These are phyloP conservation scores for Borostomias antarcticus DNA, from an alignment of 2,797 vertebrate species.

Conservation along the genomic window DNA sequence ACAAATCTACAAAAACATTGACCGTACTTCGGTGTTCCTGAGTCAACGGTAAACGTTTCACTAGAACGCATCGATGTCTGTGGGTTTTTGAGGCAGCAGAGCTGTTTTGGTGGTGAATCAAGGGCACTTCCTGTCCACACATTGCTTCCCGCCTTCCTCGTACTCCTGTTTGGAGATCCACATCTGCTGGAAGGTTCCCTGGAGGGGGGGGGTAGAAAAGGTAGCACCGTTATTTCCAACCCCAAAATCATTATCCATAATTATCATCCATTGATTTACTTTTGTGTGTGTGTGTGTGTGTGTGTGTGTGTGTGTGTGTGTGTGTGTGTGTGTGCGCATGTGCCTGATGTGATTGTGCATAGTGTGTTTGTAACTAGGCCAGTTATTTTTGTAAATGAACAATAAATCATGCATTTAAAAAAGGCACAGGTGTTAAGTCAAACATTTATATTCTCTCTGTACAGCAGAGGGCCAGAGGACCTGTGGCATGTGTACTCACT, in stretches of 20 bases:
- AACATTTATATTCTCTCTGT: not conserved
- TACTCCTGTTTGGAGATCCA: slow-evolving; percentile 99
- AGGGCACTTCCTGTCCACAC: slow-evolving; percentile 98
- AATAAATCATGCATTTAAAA: too few relatives aligned
- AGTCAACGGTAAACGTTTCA: slow-evolving; percentile 76
- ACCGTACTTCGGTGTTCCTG: slow-evolving; percentile 81
- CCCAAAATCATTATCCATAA: too few relatives aligned
- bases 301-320: too few relatives aligned
- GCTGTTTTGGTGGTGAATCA: slow-evolving; percentile 66
- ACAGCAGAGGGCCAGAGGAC: not conserved
- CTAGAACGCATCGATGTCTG: slow-evolving; percentile 31
- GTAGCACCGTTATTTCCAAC: not conserved
- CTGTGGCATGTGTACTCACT: slow-evolving; percentile 75
- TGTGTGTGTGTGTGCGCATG: too few relatives aligned
- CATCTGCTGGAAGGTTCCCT: slow-evolving; percentile 99
- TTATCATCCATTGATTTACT: too few relatives aligned
- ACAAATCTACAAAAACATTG: slow-evolving; percentile 50
- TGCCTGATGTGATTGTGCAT: not conserved
- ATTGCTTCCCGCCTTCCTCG: slow-evolving; percentile 98
- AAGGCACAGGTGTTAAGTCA: not conserved
- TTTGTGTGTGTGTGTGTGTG: too few relatives aligned
- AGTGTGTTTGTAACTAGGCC: not conserved
- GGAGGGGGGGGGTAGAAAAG: slow-evolving; percentile 49
- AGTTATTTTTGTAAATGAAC: too few relatives aligned
- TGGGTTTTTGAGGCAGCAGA: slow-evolving; percentile 18